Conservation (phyloP, 1,140 invertebrate species). For the Drosophila lini region DNA sequence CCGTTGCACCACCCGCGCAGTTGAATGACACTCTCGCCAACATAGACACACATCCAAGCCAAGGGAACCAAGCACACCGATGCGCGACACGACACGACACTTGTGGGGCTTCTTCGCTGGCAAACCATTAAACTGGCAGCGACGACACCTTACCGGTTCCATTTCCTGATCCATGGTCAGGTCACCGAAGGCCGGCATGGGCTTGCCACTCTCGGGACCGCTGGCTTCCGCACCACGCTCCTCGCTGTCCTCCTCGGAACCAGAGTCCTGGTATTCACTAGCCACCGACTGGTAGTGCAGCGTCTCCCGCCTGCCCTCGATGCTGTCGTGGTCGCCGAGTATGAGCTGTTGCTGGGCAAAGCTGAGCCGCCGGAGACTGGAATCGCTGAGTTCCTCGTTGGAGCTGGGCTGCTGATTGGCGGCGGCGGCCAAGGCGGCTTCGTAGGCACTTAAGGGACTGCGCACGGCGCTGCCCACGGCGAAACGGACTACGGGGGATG, state of each 20-base stretch:
- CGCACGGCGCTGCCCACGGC: conserved; percentile 77
- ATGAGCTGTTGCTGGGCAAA: conserved; percentile 62
- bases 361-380: conserved; percentile 62
- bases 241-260: conserved; percentile 49
- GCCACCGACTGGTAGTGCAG: conserved; percentile 63
- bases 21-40: conserved; percentile 61
- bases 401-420: conserved; percentile 69
- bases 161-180: conserved; percentile 84
- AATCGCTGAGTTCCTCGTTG: conserved; percentile 65
- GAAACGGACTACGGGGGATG: conserved; percentile 64
- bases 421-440: conserved; percentile 62
- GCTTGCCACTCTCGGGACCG: conserved; percentile 27
- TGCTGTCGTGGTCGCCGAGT: conserved; percentile 70
- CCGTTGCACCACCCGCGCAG: conserved; percentile 23
- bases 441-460: conserved; percentile 62
- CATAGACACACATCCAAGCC: conserved; percentile 21
- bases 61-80: conserved; percentile 31
- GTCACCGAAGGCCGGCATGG: conserved; percentile 85
- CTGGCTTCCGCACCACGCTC: conserved; percentile 28
- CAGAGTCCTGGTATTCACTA: conserved; percentile 65
- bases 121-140: conserved; percentile 28
- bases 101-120: conserved; percentile 56
- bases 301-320: conserved; percentile 65
- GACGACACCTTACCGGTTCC: conserved; percentile 76
- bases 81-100: conserved; percentile 43